A percentile compares a stretch with the other conserved stretches of the same genome.
Conservation (phyloP, 2,888 invertebrate genomes). For the Drosophila kanekoi region DNA sequence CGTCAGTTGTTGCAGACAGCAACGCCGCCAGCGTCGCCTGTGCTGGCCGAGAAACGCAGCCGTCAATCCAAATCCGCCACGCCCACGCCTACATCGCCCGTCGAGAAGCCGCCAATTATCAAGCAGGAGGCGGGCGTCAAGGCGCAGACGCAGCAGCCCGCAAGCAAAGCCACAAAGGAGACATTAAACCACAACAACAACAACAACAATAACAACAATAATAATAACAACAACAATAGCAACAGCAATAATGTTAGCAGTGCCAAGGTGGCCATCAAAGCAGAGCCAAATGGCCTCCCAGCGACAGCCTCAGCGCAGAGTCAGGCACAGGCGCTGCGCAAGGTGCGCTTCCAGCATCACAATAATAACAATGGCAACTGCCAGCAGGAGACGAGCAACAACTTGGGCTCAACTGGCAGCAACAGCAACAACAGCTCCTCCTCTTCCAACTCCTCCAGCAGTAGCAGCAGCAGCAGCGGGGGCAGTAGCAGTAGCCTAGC, state of each 20-base stretch:
- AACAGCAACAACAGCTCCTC: conserved; percentile 38
- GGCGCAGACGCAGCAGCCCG: conserved; percentile 26
- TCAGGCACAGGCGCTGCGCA: conserved; percentile 65
- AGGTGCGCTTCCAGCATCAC: conserved; percentile 74
- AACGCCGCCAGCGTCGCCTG: conserved; percentile 79
- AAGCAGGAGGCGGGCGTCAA: conserved; percentile 63
- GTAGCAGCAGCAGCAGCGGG: conserved; percentile 36
- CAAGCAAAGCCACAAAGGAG: conserved; percentile 53
- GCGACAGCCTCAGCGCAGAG: conserved; percentile 26
- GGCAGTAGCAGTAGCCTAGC: conserved; percentile 49
- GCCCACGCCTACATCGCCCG: conserved; percentile 63
- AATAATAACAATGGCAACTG: conserved; percentile 52
- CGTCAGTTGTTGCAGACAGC: conserved; percentile 72
- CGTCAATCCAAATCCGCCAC: conserved; percentile 68
- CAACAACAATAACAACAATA: conserved; percentile 46
- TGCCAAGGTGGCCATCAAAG: conserved; percentile 49
- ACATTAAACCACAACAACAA: conserved; percentile 46
- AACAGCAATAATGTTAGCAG: conserved; percentile 42
- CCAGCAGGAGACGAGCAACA: conserved; percentile 46
- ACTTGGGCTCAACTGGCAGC: conserved; percentile 15
- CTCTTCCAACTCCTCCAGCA: conserved; percentile 48
- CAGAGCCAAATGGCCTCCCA: conserved; percentile 63
- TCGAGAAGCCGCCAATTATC: conserved; percentile 49
- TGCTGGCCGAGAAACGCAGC: conserved; percentile 80
- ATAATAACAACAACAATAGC: conserved; percentile 31